Evolutionary conservation across 2,888 invertebrate species (phyloP), one percentile per base, ranked within the genome.

Genomic region (Drosophila percnosoma): DNA sequence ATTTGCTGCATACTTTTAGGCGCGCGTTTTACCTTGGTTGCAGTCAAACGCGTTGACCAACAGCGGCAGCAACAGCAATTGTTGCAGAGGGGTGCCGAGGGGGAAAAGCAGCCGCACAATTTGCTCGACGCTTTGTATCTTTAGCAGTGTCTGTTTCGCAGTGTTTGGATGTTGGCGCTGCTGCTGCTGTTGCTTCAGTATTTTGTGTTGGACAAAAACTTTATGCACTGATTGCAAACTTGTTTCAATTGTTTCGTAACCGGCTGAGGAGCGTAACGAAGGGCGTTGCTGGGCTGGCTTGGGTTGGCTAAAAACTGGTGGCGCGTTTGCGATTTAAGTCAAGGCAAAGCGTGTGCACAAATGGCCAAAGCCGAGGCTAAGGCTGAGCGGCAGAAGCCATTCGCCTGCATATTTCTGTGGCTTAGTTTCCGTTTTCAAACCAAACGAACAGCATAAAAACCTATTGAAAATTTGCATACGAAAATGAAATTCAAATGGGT

Each of bases 211-310:
- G 70, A 77, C 63, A 79, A 86, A 87, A 86, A 86, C 81, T 86
- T 86, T 85, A 68, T 68, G 83, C 85, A 85, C 87, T 86, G 85
- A 87, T 86, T 86, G 85, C 87, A 87, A 86, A 86, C 85, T 86
- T 85, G 87, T 87, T 86, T 85, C 85, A 86, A 86, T 86, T 87
- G 85, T 85, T 85, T 87, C 73, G 82, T 62, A 82, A 68, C 66
- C 73, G 68, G 70, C 66, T 58, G 64, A 38, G 58, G 10, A 70
- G 66, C 52, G 40, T 48, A 36, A 38, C 58, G 48, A 45, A 40
- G 24, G 34, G 60, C 31, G 36, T 13, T 15, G 70, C 52, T 49
- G 53, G n/a, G 15, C 21, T 33, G n/a, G 24, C n/a, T 13, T 8
- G 15, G 15, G 24, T 45, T 45, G 45, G 21, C 45, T 21, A 40